phyloP scores from a whole-genome alignment of 2,797 vertebrate genomes.

The Myotis pilosus region DNA sequence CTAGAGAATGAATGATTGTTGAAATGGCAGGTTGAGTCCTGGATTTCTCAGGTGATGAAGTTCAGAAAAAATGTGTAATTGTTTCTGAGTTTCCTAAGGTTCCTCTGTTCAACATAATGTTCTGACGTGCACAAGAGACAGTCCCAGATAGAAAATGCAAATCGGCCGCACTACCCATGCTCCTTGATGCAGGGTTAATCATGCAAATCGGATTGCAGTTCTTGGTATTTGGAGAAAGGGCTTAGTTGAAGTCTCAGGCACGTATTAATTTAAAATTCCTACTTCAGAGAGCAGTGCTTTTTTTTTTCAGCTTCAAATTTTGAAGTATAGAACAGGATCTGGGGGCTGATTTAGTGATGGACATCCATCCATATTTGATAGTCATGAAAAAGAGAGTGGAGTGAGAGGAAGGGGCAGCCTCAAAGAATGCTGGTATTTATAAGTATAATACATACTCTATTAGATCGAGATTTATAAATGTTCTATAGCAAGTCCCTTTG shows the following conservation, averaged over 20 bases:
- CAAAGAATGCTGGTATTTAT: neutral
- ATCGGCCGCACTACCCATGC: neutral
- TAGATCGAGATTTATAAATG: neutral
- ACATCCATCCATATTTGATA: neutral
- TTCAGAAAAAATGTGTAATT: slow-evolving; percentile 55
- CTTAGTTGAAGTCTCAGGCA: slow-evolving; percentile 39
- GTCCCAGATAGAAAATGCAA: slow-evolving; percentile 45
- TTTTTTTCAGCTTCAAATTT: slow-evolving; percentile 1
- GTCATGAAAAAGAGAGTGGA: neutral
- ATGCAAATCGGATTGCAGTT: slow-evolving; percentile 59
- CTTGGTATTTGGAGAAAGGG: slow-evolving; percentile 65
- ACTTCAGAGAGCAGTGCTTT: neutral
- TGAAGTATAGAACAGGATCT: neutral
- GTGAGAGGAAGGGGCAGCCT: neutral
- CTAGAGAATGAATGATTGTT: neutral
- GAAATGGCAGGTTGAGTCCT: neutral
- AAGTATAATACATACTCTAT: neutral
- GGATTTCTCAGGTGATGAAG: neutral
- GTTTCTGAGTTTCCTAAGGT: slow-evolving; percentile 17
- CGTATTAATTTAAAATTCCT: slow-evolving; percentile 43
- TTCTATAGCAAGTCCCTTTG: neutral
- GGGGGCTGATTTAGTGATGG: neutral
- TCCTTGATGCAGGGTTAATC: slow-evolving; percentile 14
- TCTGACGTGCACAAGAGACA: slow-evolving; percentile 23
- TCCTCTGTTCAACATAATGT: slow-evolving; percentile 55